Percentiles rank a stretch among this genome's conserved stretches.
Conservation (phyloP, 2,113 vertebrate species). For the Tympanuchus pallidicinctus region DNA sequence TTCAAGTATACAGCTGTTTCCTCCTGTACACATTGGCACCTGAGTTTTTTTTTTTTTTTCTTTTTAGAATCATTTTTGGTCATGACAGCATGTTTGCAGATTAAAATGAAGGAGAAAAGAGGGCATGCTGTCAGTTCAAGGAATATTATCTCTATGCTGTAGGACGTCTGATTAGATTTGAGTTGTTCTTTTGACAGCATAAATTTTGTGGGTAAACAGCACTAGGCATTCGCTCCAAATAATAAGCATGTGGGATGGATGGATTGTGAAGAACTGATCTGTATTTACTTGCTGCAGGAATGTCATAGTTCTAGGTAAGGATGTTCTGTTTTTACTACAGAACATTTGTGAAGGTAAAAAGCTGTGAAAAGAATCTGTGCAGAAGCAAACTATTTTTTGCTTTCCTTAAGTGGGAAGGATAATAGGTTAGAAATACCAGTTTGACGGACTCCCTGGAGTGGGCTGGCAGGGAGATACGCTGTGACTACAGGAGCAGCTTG, state of each 20-base stretch:
- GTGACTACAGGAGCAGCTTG: background rate
- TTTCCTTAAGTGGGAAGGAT: background rate
- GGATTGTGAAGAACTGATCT: background rate
- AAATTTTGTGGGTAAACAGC: background rate
- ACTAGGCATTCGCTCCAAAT: background rate
- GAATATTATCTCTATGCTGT: background rate
- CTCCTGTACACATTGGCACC: background rate
- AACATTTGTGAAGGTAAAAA: background rate
- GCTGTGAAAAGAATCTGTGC: background rate
- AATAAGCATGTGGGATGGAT: fast-evolving
- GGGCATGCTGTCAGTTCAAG: background rate
- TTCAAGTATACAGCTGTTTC: background rate
- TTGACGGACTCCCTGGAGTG: background rate
- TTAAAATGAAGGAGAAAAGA: background rate
- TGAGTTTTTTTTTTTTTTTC: background rate
- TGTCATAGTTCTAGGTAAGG: background rate
- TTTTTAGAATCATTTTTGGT: background rate
- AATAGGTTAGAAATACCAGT: background rate
- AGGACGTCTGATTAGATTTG: background rate
- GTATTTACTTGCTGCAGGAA: background rate
- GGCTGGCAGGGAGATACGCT: background rate
- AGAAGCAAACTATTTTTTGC: background rate
- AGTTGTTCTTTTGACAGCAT: background rate
- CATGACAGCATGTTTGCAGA: background rate
- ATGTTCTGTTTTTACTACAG: background rate